Conservation (phyloP, 1,140 invertebrate species). For the Batillaria attramentaria region DNA sequence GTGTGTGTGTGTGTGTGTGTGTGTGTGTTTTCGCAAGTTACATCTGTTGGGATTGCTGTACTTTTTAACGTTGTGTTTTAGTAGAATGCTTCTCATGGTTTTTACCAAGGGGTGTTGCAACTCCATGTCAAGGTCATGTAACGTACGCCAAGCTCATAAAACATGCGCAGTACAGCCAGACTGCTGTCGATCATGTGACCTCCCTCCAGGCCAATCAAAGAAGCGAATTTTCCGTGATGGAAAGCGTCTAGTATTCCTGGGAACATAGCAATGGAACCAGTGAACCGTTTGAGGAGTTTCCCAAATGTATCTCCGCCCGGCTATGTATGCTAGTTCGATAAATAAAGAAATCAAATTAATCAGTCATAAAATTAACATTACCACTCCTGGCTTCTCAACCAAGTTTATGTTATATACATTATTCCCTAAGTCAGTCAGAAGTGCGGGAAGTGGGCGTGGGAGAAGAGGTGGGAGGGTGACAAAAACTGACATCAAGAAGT, state of each 20-base stretch:
- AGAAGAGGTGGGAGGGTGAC: no score
- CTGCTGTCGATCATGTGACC: conserved; percentile 85
- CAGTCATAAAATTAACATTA: no score
- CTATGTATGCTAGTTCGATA: no score
- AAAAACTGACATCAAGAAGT: no score
- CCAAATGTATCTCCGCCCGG: no score
- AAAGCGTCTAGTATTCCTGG: conserved; percentile 85
- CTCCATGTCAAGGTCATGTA: conserved; percentile 86
- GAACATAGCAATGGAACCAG: no score
- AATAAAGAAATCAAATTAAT: no score
- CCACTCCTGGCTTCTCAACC: no score
- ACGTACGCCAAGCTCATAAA: conserved; percentile 83
- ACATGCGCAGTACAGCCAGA: conserved; percentile 80
- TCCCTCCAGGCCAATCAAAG: conserved; percentile 87
- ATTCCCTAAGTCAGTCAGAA: no score
- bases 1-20: not conserved
- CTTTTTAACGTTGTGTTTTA: not conserved
- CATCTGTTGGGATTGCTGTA: not conserved
- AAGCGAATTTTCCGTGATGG: conserved; percentile 83
- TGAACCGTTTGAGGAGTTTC: no score
- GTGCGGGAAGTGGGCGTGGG: no score
- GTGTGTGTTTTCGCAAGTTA: not conserved
- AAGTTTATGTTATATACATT: no score
- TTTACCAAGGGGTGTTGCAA: conserved; percentile 86
- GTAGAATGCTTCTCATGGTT: not conserved